Evolutionary conservation across 2,888 invertebrate species (phyloP), one percentile per base, ranked within the genome.

Genomic region (Euplexia lucipara): DNA sequence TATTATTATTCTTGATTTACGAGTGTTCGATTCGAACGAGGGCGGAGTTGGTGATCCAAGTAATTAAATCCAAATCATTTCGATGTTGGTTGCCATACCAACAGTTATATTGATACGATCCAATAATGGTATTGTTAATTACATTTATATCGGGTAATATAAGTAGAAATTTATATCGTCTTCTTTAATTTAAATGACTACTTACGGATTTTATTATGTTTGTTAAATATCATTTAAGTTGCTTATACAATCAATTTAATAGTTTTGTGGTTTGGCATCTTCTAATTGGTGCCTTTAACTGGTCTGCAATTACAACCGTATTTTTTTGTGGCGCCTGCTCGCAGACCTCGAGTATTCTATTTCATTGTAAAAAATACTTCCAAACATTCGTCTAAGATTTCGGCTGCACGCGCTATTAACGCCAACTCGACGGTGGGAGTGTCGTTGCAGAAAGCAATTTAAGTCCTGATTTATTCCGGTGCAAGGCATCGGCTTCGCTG

Each of bases 351-450:
- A 72, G 81, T 84, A 86, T 92, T 85, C 83, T 86, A 88, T 93
- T 92, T 89, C 92, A 88, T 66, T 82, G 85, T 87, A 90, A 94
- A 94, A 94, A 93, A 90, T 84, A 83, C 85, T 88, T 83, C 86
- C 83, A 89, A 91, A 90, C 88, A 91, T 88, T 89, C 89, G 90
- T 90, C 90, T 91, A 90, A 90, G 84, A 90, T 93, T 92, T 91
- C 91, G 90, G 90, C 89, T 94, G 92, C 94, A 95, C 93, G 95
- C 93, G 93, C 94, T 92, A 95, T 95, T 95, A 94, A 93, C 92
- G 91, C 90, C 89, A 88, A 90, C 85, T 91, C 90, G 91, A 87
- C 91, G 89, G 88, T 93, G 91, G 94, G 94, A 90, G 93, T 92
- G 92, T 90, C 92, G 89, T 90, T 90, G 94, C 89, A 89, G 93